Conservation (phyloP, 1,140 invertebrate species). For the Musca vetustissima region DNA sequence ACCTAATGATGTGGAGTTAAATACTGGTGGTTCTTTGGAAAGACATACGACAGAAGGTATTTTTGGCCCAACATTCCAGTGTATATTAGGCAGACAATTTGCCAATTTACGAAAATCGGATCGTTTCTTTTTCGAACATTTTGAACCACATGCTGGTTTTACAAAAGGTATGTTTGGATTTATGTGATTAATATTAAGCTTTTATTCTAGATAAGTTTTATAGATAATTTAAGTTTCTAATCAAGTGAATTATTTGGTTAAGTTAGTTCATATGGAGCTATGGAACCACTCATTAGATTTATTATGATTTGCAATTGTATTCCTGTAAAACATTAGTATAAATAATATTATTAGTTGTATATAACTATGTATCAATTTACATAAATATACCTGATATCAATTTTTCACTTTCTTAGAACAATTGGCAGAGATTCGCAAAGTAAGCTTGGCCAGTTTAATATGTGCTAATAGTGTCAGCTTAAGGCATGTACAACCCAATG, state of each 20-base stretch:
- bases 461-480: slow-evolving; percentile 82
- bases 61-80: slow-evolving; percentile 87
- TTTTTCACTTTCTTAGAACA: slow-evolving; percentile 64
- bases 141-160: slow-evolving; percentile 66
- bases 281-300: too few relatives aligned
- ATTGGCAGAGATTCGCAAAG: slow-evolving; percentile 81
- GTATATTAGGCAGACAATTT: slow-evolving; percentile 87
- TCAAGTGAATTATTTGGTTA: too few relatives aligned
- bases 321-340: too few relatives aligned
- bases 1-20: slow-evolving; percentile 85
- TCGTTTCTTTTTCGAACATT: slow-evolving; percentile 80
- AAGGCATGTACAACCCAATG: slow-evolving; percentile 71
- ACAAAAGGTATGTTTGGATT: slow-evolving; percentile 73
- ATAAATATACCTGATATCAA: too few relatives aligned
- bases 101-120: slow-evolving; percentile 78
- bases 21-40: slow-evolving; percentile 82
- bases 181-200: too few relatives aligned
- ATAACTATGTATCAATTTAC: too few relatives aligned
- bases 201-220: too few relatives aligned
- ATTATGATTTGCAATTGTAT: too few relatives aligned
- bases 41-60: slow-evolving; percentile 71
- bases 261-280: too few relatives aligned
- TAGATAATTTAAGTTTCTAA: too few relatives aligned
- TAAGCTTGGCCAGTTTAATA: slow-evolving; percentile 76
- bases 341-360: too few relatives aligned